Evolutionary conservation across 2,797 vertebrate species (phyloP).

Genomic region (Poeciliopsis paucimaculata): DNA sequence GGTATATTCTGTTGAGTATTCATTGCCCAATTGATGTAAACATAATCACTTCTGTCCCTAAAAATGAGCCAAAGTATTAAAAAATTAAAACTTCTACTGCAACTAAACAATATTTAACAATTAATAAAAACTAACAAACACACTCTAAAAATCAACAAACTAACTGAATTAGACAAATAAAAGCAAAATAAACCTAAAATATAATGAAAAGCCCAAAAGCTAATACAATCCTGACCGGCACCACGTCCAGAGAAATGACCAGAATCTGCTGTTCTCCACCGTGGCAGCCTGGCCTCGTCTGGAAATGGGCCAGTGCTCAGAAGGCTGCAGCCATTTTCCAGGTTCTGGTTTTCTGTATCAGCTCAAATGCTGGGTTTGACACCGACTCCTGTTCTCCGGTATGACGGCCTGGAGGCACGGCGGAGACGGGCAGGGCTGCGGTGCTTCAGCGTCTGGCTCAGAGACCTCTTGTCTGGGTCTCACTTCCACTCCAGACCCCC

Average conservation of each 20-base stretch:
- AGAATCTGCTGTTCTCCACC: slow-evolving; percentile 14
- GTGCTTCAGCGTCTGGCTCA: slow-evolving; percentile 12
- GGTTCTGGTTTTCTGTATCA: slow-evolving; percentile 19
- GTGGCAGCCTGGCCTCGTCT: slow-evolving; percentile 10
- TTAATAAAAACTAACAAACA: too few species aligned
- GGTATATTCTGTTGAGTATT: too few species aligned
- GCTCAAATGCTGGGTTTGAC: background rate
- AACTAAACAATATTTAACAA: too few species aligned
- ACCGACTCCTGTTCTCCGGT: slow-evolving; percentile 1
- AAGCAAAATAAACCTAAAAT: too few species aligned
- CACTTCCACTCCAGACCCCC: slow-evolving; percentile 14
- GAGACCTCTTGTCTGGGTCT: slow-evolving; percentile 42
- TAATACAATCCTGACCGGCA: background rate
- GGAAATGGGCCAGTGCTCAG: slow-evolving; percentile 30
- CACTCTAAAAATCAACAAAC: too few species aligned
- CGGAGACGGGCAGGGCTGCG: slow-evolving; percentile 12
- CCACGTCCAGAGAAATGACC: slow-evolving; percentile 1
- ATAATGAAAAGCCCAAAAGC: too few species aligned
- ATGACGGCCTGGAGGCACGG: slow-evolving; percentile 50
- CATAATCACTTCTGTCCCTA: too few species aligned
- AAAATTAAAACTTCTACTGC: too few species aligned
- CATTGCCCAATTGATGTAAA: too few species aligned
- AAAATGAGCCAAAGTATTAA: too few species aligned
- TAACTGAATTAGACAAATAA: too few species aligned
- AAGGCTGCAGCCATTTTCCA: slow-evolving; percentile 13